Evolutionary conservation across 2,113 vertebrate genomes (phyloP), one percentile per base, ranked within the genome.

Genomic region (Lates calcarifer): DNA sequence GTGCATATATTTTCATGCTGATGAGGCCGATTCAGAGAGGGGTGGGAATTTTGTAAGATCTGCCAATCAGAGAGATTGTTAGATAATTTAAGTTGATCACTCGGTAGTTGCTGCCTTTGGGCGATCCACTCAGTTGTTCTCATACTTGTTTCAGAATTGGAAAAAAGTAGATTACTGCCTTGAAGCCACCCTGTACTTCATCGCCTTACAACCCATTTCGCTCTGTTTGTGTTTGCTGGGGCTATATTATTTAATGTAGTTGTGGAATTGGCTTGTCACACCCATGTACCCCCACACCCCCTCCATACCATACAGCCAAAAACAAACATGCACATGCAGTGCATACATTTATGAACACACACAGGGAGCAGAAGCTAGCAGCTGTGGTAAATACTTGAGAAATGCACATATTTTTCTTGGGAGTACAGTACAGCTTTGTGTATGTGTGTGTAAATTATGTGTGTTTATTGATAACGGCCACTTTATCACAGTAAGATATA

Each of bases 41-140:
- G 74, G 66, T 28, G 83, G 74, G 64, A 31, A 20, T 74, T 77
- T 74, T 74, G 12, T 58, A 35, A 77, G 49, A 77, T 77, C 22
- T 73, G 71, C 88, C 88, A 90, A 77, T 85, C 65, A 74, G 65
- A 80, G 56, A 47, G 67, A 65, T 83, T 67, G 64, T 85, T 74
- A 58, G 70, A 60, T 81, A 67, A 79, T 66, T 66, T 55, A 76
- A 84, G 65, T 61, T 58, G 37, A 70, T 87, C 14, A 6, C 68
- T 87, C 51, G 63, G 66, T 51, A 80, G 56, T 83, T 60, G 55
- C 31, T 77, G 72, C 67, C 81, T 77, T 35, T 77, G 61, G 79
- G 75, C 39, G 5, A 89, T 33, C 20, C 37, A 57, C 35, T 65
- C 35, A 53, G 41, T 81, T 15, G 55, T 73, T 81, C 64, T 79